Conservation (phyloP, 1,140 invertebrate genomes). For the Parasteatoda tepidariorum region DNA sequence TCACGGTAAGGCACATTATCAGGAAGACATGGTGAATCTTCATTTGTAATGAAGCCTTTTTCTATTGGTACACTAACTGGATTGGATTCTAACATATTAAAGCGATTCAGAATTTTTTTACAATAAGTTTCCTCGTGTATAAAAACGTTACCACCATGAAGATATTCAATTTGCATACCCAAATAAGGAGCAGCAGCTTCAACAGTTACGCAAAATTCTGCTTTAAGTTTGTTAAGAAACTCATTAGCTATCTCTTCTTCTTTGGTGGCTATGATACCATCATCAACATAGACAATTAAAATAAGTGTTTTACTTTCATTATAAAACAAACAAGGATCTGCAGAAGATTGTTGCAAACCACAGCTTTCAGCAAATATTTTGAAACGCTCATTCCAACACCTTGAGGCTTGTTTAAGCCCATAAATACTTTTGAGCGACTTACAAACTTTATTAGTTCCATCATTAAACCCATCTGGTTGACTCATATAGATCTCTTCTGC, state of each 20-base stretch:
- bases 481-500: slow-evolving; percentile 69
- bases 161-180: slow-evolving; percentile 38
- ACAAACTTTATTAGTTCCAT: slow-evolving; percentile 60
- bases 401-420: slow-evolving; percentile 68
- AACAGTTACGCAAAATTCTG: slow-evolving; percentile 31
- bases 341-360: slow-evolving; percentile 1
- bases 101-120: slow-evolving; percentile 47
- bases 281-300: slow-evolving; percentile 58
- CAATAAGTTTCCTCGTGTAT: slow-evolving; percentile 40
- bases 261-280: slow-evolving; percentile 41
- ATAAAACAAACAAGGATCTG: slow-evolving; percentile 51
- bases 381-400: slow-evolving; percentile 66
- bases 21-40: no score
- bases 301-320: slow-evolving; percentile 6
- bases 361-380: neutral
- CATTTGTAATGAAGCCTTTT: neutral
- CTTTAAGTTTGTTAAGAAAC: slow-evolving; percentile 15
- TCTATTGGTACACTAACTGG: slow-evolving; percentile 52
- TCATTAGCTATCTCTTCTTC: neutral
- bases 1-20: no score
- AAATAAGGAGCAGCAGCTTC: slow-evolving; percentile 22
- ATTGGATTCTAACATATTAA: slow-evolving; percentile 60
- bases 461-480: slow-evolving; percentile 68
- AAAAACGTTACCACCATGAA: slow-evolving; percentile 12
- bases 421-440: no score